phyloP scores from a whole-genome alignment of 2,888 invertebrate species.

The Xanthia togata region DNA sequence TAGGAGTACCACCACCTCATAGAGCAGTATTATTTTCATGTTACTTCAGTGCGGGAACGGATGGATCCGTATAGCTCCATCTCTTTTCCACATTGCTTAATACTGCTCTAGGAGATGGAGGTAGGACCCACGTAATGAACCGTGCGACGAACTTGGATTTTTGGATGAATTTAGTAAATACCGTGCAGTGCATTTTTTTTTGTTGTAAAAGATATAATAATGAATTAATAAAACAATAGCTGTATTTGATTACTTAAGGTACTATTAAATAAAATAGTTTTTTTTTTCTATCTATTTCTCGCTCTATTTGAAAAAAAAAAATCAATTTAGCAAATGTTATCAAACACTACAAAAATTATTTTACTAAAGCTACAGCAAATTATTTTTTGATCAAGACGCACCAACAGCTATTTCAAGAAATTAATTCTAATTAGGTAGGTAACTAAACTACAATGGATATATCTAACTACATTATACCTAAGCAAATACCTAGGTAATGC shows the following conservation, averaged over 20 bases:
- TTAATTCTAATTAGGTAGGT: background rate
- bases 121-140: too few species aligned
- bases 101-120: too few species aligned
- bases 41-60: too few species aligned
- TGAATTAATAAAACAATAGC: background rate
- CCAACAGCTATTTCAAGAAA: background rate
- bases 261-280: too few species aligned
- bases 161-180: background rate
- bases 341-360: background rate
- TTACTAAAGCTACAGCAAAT: background rate
- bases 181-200: background rate
- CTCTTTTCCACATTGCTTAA: too few species aligned
- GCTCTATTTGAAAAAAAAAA: background rate
- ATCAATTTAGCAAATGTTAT: background rate
- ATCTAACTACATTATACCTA: slow-evolving; percentile 20
- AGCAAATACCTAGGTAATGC: slow-evolving; percentile 55
- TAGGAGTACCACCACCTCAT: too few species aligned
- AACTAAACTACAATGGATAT: background rate
- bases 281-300: too few species aligned
- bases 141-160: background rate
- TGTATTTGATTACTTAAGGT: too few species aligned
- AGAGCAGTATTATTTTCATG: too few species aligned
- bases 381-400: background rate
- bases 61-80: too few species aligned
- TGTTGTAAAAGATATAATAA: background rate